phyloP scores from a whole-genome alignment of 2,113 vertebrate species.

The Salvelinus fontinalis region DNA sequence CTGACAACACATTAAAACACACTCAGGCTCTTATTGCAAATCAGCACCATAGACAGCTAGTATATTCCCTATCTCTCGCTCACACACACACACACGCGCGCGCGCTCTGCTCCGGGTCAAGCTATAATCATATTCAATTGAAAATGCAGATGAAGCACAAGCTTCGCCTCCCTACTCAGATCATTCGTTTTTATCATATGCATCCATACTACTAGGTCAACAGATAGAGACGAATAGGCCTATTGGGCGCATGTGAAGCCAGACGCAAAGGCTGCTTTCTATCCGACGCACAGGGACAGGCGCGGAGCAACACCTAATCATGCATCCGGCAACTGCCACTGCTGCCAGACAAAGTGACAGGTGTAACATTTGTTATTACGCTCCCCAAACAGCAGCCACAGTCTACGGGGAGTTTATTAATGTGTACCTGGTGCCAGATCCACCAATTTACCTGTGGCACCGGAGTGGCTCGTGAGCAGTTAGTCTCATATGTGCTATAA shows the following conservation, averaged over 20 bases:
- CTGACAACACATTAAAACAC: too few relatives aligned
- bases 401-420: slow-evolving; percentile 65
- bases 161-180: slow-evolving; percentile 35
- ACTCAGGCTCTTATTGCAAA: not conserved
- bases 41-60: not conserved
- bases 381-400: slow-evolving; percentile 28
- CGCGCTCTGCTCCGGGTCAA: not conserved
- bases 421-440: slow-evolving; percentile 48
- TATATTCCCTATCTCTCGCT: not conserved
- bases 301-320: too few relatives aligned
- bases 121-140: slow-evolving; percentile 5
- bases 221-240: not conserved
- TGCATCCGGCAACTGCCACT: not conserved
- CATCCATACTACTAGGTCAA: too few relatives aligned
- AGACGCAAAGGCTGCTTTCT: not conserved
- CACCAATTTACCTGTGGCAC: slow-evolving; percentile 42
- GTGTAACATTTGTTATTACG: not conserved
- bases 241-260: not conserved
- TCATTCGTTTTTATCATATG: slow-evolving; percentile 12
- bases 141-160: slow-evolving; percentile 28
- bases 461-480: slow-evolving; percentile 25
- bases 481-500: slow-evolving; percentile 31
- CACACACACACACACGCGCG: not conserved
- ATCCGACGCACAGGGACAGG: too few relatives aligned
- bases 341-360: slow-evolving; percentile 45